phyloP scores from a whole-genome alignment of 2,888 invertebrate genomes.

The Cerceris rybyensis region DNA sequence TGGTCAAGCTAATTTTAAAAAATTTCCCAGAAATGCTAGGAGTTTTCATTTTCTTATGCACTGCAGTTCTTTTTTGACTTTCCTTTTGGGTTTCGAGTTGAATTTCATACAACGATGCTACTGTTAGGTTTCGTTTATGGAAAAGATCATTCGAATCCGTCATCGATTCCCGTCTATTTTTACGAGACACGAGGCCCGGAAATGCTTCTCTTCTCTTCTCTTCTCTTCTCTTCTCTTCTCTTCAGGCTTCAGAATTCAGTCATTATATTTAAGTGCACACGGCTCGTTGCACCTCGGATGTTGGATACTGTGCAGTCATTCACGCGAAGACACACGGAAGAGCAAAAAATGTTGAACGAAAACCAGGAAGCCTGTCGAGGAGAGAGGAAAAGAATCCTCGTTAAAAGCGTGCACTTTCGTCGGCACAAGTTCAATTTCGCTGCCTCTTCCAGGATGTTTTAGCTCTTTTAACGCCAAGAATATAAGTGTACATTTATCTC shows the following conservation, averaged over 20 bases:
- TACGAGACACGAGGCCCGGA: constrained; percentile 38
- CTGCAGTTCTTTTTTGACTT: no score
- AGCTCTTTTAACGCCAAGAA: no score
- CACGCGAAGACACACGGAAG: constrained; percentile 51
- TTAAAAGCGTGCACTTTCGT: not conserved
- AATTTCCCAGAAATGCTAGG: no score
- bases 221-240: constrained; percentile 16
- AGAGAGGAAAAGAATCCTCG: not conserved
- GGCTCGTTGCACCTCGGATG: constrained; percentile 57
- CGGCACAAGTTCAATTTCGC: not conserved
- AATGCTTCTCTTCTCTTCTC: constrained; percentile 20
- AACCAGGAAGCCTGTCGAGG: not conserved
- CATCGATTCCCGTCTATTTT: constrained; percentile 61
- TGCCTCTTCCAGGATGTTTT: not conserved
- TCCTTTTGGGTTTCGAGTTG: no score
- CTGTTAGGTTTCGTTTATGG: not conserved
- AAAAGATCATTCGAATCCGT: constrained; percentile 6
- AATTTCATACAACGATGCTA: not conserved
- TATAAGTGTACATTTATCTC: no score
- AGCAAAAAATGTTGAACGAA: constrained; percentile 18
- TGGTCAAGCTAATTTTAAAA: no score
- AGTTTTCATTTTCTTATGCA: no score
- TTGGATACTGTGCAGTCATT: constrained; percentile 71
- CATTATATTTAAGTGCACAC: constrained; percentile 66
- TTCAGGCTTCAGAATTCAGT: constrained; percentile 52